Evolutionary conservation across 2,797 vertebrate genomes (phyloP).

Genomic region (Acipenser ruthenus): DNA sequence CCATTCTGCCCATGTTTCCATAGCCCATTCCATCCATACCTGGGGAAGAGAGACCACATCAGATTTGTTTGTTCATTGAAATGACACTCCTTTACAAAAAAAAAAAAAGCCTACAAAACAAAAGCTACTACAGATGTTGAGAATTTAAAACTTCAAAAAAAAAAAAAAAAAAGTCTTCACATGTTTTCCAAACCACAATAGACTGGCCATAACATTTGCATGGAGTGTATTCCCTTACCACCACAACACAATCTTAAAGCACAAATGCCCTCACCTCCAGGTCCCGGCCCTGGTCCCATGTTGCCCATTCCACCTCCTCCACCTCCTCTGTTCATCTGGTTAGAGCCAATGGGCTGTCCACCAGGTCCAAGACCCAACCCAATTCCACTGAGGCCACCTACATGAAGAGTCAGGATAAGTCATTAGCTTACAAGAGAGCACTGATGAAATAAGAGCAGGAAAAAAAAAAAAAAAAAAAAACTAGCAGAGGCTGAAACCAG

Average conservation of each 20-base stretch:
- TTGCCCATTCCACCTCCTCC: constrained; percentile 75
- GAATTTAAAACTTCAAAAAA: too few relatives aligned
- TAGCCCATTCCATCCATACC: constrained; percentile 95
- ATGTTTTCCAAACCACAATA: too few relatives aligned
- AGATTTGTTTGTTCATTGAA: too few relatives aligned
- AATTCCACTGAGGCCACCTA: constrained; percentile 91
- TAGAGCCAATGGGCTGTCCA: constrained; percentile 90
- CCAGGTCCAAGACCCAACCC: constrained; percentile 91
- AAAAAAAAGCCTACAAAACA: background rate
- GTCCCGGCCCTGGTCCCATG: constrained; percentile 54
- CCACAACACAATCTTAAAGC: too few relatives aligned
- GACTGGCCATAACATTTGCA: too few relatives aligned
- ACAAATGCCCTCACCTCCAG: constrained; percentile 64
- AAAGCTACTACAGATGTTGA: background rate
- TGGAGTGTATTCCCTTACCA: too few relatives aligned
- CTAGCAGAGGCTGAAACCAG: background rate
- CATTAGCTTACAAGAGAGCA: background rate
- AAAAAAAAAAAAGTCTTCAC: too few relatives aligned
- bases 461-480: background rate
- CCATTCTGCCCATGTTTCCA: constrained; percentile 89
- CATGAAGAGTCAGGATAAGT: background rate
- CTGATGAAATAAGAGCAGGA: background rate
- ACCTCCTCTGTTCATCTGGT: constrained; percentile 82
- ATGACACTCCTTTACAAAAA: background rate
- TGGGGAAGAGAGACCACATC: constrained; percentile 45